Conservation (phyloP, 2,113 vertebrate genomes). For the Sphyrna mokarran region DNA sequence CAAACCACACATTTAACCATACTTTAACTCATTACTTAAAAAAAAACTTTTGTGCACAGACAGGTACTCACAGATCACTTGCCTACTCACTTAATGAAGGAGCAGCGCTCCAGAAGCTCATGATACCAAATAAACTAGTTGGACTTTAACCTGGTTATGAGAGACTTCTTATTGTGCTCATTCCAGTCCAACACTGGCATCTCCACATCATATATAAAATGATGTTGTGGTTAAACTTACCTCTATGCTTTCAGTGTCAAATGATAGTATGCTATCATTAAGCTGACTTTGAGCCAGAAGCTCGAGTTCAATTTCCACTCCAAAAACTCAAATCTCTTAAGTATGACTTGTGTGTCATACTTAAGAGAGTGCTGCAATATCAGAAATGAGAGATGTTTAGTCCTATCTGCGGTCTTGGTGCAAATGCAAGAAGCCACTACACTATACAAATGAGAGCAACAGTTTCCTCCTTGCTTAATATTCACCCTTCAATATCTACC, state of each 20-base stretch:
- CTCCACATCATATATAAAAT: background rate
- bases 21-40: background rate
- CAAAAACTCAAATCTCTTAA: background rate
- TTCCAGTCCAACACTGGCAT: too few relatives aligned
- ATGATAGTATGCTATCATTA: background rate
- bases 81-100: background rate
- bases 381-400: background rate
- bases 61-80: background rate
- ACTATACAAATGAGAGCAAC: background rate
- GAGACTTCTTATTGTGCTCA: too few relatives aligned
- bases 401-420: background rate
- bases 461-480: background rate
- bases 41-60: background rate
- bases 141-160: too few relatives aligned
- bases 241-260: background rate
- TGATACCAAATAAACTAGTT: too few relatives aligned
- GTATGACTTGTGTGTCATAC: background rate
- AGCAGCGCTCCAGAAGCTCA: too few relatives aligned
- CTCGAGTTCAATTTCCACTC: background rate
- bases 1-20: background rate
- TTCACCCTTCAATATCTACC: background rate
- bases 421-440: background rate
- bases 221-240: background rate
- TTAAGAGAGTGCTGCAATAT: background rate
- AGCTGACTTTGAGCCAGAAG: background rate